Base-by-base conservation (phyloP, 2,113 vertebrate genomes). In the Paramisgurnus dabryanus region DNA sequence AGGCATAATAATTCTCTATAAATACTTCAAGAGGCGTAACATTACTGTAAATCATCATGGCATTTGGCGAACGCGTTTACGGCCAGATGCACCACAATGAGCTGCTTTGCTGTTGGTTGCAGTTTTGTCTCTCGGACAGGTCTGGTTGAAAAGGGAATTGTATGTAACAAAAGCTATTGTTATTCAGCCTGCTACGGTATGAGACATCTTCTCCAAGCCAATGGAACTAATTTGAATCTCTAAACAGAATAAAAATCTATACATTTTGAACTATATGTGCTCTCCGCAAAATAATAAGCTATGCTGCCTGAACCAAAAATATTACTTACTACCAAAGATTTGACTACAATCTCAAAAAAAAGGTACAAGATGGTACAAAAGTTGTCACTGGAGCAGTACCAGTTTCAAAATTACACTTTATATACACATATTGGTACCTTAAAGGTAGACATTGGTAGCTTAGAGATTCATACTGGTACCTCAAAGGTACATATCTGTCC, bases 1-100 rank as follows among this genome's bases (percentile, higher is more conserved):
- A 67, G 17, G 4, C 39, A 22, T 76, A 65, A 55, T 76, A 27
- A 76, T 76, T 66, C 63, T 66, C 63, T 39, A 65, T 76, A 66
- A 76, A 66, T 65, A 66, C 74, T 8, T 47, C 6, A 61, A 55
- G 47, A 70, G 67, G 6, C 4, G 1, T 27, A 74, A 55, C 13
- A 13, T 76, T 76, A 66, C 15, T 66, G 63, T 76, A 76, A 76
- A 76, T 76, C 74, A 66, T 34, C 9, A 10, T 53, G 17, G 13
- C 17, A 76, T 76, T 66, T 55, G 63, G 61, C 61, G 15, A 18
- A 34, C 11, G 3, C 57, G 50, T 0, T 57, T 17, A 40, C 4
- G 9, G 34, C 15, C 69, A 72, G 15, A 57, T 72, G 69, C 50
- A 47, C 41, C 58, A 64, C 43, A 34, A 34, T 49, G 43, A 17